These are phyloP conservation scores for Parochlus steinenii DNA, from an alignment of 2,888 invertebrate genomes.

Conservation along the genomic window DNA sequence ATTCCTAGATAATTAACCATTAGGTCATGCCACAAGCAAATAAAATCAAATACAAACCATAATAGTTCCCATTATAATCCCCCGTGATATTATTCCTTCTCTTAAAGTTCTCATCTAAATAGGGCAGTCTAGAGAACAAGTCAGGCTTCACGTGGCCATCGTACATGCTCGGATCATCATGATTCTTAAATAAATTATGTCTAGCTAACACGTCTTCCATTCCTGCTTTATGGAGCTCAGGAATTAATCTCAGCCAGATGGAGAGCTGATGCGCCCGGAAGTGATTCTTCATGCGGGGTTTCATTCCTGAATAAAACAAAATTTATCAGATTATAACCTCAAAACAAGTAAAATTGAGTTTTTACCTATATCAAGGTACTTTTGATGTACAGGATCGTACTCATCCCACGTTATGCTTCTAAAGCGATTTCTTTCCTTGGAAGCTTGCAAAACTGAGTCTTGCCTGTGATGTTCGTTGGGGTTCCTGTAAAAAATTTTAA, in stretches of 20 bases:
- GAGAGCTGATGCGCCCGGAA: conserved; percentile 89
- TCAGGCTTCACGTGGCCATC: conserved; percentile 78
- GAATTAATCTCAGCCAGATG: conserved; percentile 86
- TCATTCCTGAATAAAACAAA: conserved; percentile 52
- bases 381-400: conserved; percentile 83
- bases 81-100: conserved; percentile 38
- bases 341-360: background rate
- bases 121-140: conserved; percentile 45
- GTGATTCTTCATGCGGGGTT: conserved; percentile 81
- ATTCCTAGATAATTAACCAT: conserved; percentile 19
- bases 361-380: conserved; percentile 82
- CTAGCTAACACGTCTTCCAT: conserved; percentile 77
- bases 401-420: conserved; percentile 77
- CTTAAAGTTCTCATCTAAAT: conserved; percentile 35
- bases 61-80: conserved; percentile 34
- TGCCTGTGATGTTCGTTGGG: conserved; percentile 71
- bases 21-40: background rate
- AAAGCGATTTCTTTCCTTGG: conserved; percentile 70
- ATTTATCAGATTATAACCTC: background rate
- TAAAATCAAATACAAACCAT: conserved; percentile 23
- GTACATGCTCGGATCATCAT: conserved; percentile 75
- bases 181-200: conserved; percentile 78
- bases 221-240: conserved; percentile 73
- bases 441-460: conserved; percentile 58
- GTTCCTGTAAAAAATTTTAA: conserved; percentile 40